Base-by-base conservation (phyloP, 1,140 invertebrate genomes). In the Wasmannia auropunctata region DNA sequence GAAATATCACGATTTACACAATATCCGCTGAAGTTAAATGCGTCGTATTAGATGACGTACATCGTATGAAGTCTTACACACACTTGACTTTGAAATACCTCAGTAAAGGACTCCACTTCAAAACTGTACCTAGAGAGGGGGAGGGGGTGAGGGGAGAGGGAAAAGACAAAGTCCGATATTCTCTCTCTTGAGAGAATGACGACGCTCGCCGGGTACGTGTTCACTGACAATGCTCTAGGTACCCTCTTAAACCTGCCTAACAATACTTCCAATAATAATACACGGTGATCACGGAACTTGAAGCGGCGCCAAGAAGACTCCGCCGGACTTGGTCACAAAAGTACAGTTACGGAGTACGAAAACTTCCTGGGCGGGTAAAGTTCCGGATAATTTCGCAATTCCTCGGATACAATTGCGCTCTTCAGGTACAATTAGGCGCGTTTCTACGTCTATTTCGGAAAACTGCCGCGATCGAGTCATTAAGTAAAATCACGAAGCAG, bases 231-330 rank as follows among this genome's bases (percentile, higher is more conserved):
- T 85, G 49, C 34, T 67, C 46, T 34, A 7, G 37, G 28, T 60
- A 22, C 63, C 51, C 80, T 85, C 86, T 88, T 70, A 56, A 77
- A 77, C 80, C 72, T 67, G 49, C 80, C 80, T 88, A 88, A 88
- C 86, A 88, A 88, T 88, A 88, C 87, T 88, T 84, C 74, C 86
- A 88, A 90, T 89, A 90, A 86, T 83, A 86, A 84, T 79, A 88
- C 86, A 80, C 80, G 74, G 58, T 74, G 58, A 74, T 87, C 88
- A 56, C 54, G 76, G 77, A 80, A 75, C 67, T 85, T 89, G 70
- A 88, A 56, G 43, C 31, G 46, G n/a, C 14, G 87, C 87, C 87
- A 88, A 77, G 63, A 67, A 86, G 67, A 85, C 72, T 72, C n/a
- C 49, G 37, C 62, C 58, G 87, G 75, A 79, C 65, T 85, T 69